Conservation (phyloP, 2,113 vertebrate species). For the Gnathonemus echidnorhynchus region DNA sequence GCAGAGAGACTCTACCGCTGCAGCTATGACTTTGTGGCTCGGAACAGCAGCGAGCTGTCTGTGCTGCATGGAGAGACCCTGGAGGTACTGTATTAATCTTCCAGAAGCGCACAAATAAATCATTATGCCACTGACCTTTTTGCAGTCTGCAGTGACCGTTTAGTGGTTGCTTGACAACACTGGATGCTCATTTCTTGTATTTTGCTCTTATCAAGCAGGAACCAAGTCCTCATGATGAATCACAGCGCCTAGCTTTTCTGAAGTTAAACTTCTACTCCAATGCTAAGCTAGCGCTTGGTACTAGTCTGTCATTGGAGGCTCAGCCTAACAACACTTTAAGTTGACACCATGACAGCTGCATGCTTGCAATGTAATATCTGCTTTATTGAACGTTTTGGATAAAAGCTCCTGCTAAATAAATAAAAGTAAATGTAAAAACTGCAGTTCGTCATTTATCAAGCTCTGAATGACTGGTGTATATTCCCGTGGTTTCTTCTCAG, state of each 20-base stretch:
- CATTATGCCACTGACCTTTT: background rate
- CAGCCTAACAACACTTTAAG: background rate
- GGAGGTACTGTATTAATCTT: slow-evolving; percentile 54
- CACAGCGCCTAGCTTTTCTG: background rate
- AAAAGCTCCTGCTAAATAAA: background rate
- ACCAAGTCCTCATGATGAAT: background rate
- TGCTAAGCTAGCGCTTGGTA: background rate
- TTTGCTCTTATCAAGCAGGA: background rate
- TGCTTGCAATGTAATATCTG: background rate
- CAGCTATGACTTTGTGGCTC: slow-evolving; percentile 78
- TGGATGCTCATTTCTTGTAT: background rate
- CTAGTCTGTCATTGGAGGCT: background rate
- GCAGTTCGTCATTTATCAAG: background rate
- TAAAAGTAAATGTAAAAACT: background rate
- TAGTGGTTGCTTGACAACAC: background rate
- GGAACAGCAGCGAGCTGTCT: slow-evolving; percentile 78
- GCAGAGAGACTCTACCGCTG: slow-evolving; percentile 59
- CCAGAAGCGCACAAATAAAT: background rate
- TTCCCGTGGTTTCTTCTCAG: slow-evolving; percentile 37
- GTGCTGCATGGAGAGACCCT: slow-evolving; percentile 69
- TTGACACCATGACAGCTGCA: background rate
- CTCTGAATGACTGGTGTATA: background rate
- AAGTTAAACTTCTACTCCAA: background rate
- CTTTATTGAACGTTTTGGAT: background rate
- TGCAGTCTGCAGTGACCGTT: background rate